These are phyloP conservation scores for Hirtodrosophila confusa DNA, from an alignment of 2,888 invertebrate genomes.

Conservation along the genomic window DNA sequence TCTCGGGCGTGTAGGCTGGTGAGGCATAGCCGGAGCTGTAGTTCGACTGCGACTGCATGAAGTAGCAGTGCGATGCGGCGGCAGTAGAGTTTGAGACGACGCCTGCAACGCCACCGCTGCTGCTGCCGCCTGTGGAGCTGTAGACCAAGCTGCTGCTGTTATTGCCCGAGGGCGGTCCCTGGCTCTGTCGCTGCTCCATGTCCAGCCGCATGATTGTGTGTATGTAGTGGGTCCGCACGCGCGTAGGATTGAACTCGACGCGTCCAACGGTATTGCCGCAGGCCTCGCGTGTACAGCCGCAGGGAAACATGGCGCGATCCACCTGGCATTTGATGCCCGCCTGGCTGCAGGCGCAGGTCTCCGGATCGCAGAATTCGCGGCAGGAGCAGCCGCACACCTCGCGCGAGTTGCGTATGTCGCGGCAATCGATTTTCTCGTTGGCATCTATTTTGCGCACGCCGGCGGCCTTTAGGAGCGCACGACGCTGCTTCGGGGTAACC, in stretches of 20 bases:
- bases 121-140: constrained; percentile 20
- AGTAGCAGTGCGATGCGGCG: constrained; percentile 61
- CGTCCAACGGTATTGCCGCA: constrained; percentile 96
- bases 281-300: constrained; percentile 97
- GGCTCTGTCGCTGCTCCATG: constrained; percentile 88
- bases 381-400: constrained; percentile 98
- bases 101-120: constrained; percentile 17
- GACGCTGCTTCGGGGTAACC: constrained; percentile 94
- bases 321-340: constrained; percentile 98
- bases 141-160: constrained; percentile 28
- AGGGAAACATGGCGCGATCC: constrained; percentile 97
- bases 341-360: constrained; percentile 96
- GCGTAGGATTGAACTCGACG: constrained; percentile 97
- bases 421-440: constrained; percentile 96
- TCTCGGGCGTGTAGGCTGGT: constrained; percentile 77
- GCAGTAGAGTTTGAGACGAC: constrained; percentile 6
- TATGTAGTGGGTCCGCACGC: constrained; percentile 98
- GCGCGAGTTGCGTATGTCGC: constrained; percentile 94
- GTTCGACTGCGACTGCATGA: constrained; percentile 81
- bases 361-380: constrained; percentile 97
- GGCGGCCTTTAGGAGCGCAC: constrained; percentile 94
- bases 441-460: constrained; percentile 97
- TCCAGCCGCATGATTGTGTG: constrained; percentile 97
- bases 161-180: constrained; percentile 75
- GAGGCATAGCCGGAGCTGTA: constrained; percentile 82